Evolutionary conservation across 1,140 invertebrate species (phyloP).

Genomic region (Solenopsis invicta): DNA sequence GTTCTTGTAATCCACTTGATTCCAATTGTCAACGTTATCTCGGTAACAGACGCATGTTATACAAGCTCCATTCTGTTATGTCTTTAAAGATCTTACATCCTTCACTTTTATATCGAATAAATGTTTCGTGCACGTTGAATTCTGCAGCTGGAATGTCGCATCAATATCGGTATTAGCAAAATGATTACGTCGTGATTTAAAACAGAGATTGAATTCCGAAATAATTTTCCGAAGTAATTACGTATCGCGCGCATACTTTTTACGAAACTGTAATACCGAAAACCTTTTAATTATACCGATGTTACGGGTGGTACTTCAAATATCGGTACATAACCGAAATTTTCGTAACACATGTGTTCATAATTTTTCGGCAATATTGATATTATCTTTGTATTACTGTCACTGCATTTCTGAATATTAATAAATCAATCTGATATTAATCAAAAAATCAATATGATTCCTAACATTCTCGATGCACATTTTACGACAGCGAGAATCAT

Average conservation of each 20-base stretch:
- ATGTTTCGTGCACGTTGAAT: not conserved
- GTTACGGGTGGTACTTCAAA: not conserved
- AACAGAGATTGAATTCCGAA: not conserved
- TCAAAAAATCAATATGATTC: too few relatives aligned
- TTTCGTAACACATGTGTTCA: not conserved
- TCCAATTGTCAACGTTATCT: conserved; percentile 60
- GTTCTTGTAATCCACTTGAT: conserved; percentile 48
- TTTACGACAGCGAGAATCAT: not conserved
- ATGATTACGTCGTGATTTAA: not conserved
- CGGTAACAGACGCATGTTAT: not conserved
- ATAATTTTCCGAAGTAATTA: conserved; percentile 11
- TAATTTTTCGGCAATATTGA: conserved; percentile 7
- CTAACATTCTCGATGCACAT: not conserved
- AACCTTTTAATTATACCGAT: not conserved
- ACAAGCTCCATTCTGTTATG: not conserved
- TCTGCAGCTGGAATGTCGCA: not conserved
- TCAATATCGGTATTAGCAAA: not conserved
- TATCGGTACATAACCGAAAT: not conserved
- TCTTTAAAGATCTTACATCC: not conserved
- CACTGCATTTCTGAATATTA: conserved; percentile 14
- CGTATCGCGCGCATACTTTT: not conserved
- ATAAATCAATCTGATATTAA: not conserved
- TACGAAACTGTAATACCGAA: not conserved
- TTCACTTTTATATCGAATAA: not conserved
- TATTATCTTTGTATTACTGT: not conserved